Conservation (phyloP, 2,113 vertebrate species). For the Callochromis pleurospilus region DNA sequence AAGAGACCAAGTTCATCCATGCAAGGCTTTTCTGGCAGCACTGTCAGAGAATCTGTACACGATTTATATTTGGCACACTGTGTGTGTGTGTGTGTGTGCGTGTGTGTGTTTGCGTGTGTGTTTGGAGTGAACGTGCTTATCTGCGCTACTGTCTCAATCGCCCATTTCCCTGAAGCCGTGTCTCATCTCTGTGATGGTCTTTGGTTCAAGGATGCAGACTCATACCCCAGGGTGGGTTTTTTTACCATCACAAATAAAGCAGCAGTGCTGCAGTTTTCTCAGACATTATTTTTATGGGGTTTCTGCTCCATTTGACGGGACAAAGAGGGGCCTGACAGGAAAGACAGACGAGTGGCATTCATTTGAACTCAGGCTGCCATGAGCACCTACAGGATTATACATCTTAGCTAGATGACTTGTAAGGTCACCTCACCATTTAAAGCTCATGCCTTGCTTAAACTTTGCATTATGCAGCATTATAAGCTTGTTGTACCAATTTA, state of each 20-base stretch:
- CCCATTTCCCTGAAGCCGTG: conserved; percentile 35
- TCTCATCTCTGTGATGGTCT: conserved; percentile 25
- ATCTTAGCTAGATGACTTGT: not conserved
- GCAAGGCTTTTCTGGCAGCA: not conserved
- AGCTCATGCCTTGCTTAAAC: not conserved
- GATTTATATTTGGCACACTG: conserved; percentile 1
- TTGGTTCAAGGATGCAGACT: conserved; percentile 39
- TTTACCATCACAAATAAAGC: conserved; percentile 17
- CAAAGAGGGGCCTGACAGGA: not conserved
- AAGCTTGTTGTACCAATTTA: not conserved
- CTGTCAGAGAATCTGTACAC: not conserved
- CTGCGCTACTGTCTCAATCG: conserved; percentile 12
- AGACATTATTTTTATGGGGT: conserved; percentile 11
- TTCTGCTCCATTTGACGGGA: conserved; percentile 19
- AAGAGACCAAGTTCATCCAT: not conserved
- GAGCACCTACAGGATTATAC: not conserved
- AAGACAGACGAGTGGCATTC: not conserved
- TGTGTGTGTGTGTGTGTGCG: not conserved
- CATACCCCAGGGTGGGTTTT: not conserved
- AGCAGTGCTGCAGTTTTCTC: not conserved
- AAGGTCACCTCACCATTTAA: not conserved
- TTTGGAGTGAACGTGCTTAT: not conserved
- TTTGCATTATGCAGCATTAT: not conserved
- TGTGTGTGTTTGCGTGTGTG: not conserved
- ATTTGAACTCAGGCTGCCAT: not conserved